These are phyloP conservation scores for Leptobrachium leishanense DNA, from an alignment of 2,113 vertebrate species.

Conservation along the genomic window DNA sequence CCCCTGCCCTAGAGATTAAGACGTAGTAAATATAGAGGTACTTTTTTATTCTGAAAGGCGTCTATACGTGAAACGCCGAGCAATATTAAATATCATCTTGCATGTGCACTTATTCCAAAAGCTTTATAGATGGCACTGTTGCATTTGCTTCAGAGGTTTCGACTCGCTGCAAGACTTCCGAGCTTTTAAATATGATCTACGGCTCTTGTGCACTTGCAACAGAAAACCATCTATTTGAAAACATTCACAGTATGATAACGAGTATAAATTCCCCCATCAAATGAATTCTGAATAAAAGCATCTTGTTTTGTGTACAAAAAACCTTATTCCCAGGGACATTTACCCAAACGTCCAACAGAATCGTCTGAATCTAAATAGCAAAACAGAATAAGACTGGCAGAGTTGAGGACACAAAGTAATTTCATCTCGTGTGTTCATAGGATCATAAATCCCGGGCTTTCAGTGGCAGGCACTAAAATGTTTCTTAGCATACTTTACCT, in stretches of 20 bases:
- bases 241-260: not conserved
- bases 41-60: too few relatives aligned
- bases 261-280: not conserved
- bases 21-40: too few relatives aligned
- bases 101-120: not conserved
- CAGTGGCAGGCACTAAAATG: too few relatives aligned
- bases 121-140: conserved; percentile 31
- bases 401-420: too few relatives aligned
- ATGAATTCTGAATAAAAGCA: not conserved
- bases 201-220: not conserved
- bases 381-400: too few relatives aligned
- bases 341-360: too few relatives aligned
- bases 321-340: not conserved
- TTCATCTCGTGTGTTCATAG: too few relatives aligned
- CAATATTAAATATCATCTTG: not conserved
- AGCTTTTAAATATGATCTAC: not conserved
- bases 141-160: not conserved
- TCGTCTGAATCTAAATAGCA: too few relatives aligned
- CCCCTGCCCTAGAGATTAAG: too few relatives aligned
- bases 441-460: too few relatives aligned
- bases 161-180: not conserved
- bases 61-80: not conserved
- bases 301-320: not conserved
- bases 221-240: not conserved
- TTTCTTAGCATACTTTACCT: too few relatives aligned